A percentile compares a stretch with the other conserved stretches of the same genome.
Evolutionary conservation across 2,888 invertebrate species (phyloP).

Genomic region (Alentia gelatinosa): DNA sequence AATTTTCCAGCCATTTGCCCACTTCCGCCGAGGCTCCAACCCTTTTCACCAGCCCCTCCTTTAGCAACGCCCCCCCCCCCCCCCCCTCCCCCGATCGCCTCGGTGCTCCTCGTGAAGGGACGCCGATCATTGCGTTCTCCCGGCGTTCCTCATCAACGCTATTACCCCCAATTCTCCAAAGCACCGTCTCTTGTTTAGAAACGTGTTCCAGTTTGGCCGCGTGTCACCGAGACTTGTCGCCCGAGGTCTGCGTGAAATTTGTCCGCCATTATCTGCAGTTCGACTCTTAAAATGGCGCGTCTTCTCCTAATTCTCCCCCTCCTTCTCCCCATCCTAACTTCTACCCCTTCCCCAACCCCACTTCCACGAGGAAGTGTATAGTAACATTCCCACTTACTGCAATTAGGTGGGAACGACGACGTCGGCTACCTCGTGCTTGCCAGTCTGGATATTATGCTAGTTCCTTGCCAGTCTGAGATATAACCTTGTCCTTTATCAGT

Average conservation of each 20-base stretch:
- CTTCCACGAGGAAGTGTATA: too few species aligned
- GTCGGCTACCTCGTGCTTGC: too few species aligned
- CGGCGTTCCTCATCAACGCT: not conserved
- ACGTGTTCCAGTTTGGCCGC: not conserved
- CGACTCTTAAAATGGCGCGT: too few species aligned
- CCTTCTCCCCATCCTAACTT: too few species aligned
- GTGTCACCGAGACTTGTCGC: not conserved
- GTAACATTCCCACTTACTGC: too few species aligned
- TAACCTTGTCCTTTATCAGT: too few species aligned
- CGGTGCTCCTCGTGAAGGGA: not conserved
- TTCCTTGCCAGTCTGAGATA: too few species aligned
- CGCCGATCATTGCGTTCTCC: not conserved
- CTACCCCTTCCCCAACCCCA: too few species aligned
- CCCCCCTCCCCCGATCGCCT: not conserved
- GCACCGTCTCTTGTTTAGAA: not conserved
- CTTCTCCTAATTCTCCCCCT: too few species aligned
- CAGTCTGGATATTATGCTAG: too few species aligned
- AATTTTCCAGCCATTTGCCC: not conserved
- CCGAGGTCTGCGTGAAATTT: not conserved
- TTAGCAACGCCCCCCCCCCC: not conserved
- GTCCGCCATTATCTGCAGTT: not conserved
- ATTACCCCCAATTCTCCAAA: not conserved
- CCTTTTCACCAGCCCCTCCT: not conserved
- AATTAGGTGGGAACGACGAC: too few species aligned
- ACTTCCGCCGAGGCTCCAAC: conserved; percentile 15